Conservation (phyloP, 2,113 vertebrate species). For the Oenanthe oenanthe region DNA sequence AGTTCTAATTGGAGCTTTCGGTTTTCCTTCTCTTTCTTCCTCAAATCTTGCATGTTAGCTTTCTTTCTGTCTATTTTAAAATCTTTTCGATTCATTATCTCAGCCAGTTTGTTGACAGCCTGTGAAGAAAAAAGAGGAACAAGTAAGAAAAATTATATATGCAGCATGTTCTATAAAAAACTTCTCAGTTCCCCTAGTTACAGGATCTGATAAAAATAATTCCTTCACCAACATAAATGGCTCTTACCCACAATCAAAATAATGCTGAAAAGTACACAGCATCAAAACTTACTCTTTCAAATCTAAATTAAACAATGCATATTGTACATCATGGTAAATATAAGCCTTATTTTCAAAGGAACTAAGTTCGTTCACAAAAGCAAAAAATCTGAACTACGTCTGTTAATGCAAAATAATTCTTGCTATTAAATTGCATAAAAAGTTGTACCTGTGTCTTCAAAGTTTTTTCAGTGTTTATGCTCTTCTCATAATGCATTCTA, state of each 20-base stretch:
- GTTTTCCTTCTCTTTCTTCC: slow-evolving; percentile 99
- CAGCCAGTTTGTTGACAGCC: slow-evolving; percentile 98
- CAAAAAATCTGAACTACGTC: neutral
- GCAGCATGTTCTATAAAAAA: neutral
- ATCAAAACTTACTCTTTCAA: neutral
- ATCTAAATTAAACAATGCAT: neutral
- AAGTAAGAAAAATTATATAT: neutral
- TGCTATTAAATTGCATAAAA: neutral
- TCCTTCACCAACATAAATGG: neutral
- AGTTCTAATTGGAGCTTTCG: slow-evolving; percentile 95
- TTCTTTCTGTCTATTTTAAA: slow-evolving; percentile 98
- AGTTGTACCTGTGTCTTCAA: slow-evolving; percentile 92
- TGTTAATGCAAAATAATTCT: neutral
- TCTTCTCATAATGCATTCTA: slow-evolving; percentile 89
- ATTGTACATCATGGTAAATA: neutral
- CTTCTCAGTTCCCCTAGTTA: neutral
- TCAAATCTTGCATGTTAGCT: slow-evolving; percentile 92
- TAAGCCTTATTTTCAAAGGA: neutral
- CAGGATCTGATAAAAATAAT: neutral
- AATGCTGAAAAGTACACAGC: neutral
- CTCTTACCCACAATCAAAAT: neutral
- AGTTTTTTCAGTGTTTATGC: slow-evolving; percentile 89
- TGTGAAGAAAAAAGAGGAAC: slow-evolving; percentile 62
- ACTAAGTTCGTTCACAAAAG: neutral
- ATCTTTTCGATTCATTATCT: slow-evolving; percentile 99